A percentile compares a stretch with the other conserved stretches of the same genome.
These are phyloP conservation scores for Tethea ocularis DNA, from an alignment of 2,888 invertebrate genomes.

Conservation along the genomic window DNA sequence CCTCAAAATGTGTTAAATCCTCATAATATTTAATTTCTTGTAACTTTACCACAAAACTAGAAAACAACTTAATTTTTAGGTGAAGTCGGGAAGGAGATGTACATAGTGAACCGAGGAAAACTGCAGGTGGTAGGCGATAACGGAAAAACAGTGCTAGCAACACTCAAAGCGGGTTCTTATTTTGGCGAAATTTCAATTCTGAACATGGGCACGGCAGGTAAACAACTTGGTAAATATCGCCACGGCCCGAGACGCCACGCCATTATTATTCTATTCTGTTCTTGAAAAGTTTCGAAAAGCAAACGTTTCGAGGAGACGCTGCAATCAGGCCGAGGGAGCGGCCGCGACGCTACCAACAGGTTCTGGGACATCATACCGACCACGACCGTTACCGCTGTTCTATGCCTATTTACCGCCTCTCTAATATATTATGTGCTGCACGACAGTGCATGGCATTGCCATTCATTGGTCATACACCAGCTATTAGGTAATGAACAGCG, in stretches of 20 bases:
- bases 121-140: constrained; percentile 98
- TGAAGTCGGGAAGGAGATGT: constrained; percentile 99
- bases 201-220: constrained; percentile 99
- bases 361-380: constrained; percentile 74
- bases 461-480: constrained; percentile 22
- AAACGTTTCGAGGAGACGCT: constrained; percentile 82
- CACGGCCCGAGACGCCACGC: constrained; percentile 84
- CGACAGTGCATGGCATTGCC: too few species aligned
- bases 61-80: constrained; percentile 85
- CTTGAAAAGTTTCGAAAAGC: constrained; percentile 77
- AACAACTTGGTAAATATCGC: constrained; percentile 97
- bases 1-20: constrained; percentile 1
- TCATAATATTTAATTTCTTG: constrained; percentile 1
- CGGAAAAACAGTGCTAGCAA: constrained; percentile 97
- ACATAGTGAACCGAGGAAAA: constrained; percentile 98
- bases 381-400: constrained; percentile 53
- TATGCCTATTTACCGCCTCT: constrained; percentile 25
- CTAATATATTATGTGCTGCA: too few species aligned
- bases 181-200: constrained; percentile 99
- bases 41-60: neutral
- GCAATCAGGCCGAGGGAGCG: constrained; percentile 83
- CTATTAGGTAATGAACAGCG: constrained; percentile 54
- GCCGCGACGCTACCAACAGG: constrained; percentile 77
- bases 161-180: constrained; percentile 99
- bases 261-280: constrained; percentile 76